A percentile compares a stretch with the other conserved stretches of the same genome.
phyloP scores from a whole-genome alignment of 2,888 invertebrate species.

The Encarsia formosa region DNA sequence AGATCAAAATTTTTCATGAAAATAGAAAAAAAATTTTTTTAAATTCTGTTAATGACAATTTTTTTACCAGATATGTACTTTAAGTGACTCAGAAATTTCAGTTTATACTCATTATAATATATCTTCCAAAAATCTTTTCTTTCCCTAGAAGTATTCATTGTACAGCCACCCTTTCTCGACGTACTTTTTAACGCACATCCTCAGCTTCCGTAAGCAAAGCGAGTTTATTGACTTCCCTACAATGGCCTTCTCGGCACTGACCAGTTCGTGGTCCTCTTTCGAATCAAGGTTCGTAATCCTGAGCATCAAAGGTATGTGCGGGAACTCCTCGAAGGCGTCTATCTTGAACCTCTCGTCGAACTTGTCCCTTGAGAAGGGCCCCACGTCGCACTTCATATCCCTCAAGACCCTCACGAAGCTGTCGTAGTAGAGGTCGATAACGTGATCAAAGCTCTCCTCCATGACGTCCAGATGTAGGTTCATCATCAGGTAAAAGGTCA shows the following conservation, averaged over 20 bases:
- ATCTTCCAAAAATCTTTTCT: too few species aligned
- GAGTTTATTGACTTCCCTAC: too few species aligned
- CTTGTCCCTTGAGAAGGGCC: conserved; percentile 23
- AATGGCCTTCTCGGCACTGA: neutral
- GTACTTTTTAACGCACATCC: conserved; percentile 1
- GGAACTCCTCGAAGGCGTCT: conserved; percentile 35
- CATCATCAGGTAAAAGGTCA: neutral
- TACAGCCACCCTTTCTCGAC: conserved; percentile 5
- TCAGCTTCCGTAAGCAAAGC: neutral
- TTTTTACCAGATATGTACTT: too few species aligned
- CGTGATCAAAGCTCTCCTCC: neutral
- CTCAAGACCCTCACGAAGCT: neutral
- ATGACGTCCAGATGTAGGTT: neutral
- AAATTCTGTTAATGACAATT: too few species aligned
- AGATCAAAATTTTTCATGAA: too few species aligned
- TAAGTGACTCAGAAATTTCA: too few species aligned
- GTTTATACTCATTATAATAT: too few species aligned
- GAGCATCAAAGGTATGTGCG: conserved; percentile 36
- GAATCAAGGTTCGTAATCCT: conserved; percentile 39
- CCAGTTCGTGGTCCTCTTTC: conserved; percentile 12
- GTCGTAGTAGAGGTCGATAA: conserved; percentile 3
- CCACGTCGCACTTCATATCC: neutral
- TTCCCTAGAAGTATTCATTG: too few species aligned
- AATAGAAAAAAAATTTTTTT: too few species aligned
- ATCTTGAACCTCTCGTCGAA: conserved; percentile 33